Evolutionary conservation across 2,888 invertebrate species (phyloP).

Genomic region (Amorpha juglandis): DNA sequence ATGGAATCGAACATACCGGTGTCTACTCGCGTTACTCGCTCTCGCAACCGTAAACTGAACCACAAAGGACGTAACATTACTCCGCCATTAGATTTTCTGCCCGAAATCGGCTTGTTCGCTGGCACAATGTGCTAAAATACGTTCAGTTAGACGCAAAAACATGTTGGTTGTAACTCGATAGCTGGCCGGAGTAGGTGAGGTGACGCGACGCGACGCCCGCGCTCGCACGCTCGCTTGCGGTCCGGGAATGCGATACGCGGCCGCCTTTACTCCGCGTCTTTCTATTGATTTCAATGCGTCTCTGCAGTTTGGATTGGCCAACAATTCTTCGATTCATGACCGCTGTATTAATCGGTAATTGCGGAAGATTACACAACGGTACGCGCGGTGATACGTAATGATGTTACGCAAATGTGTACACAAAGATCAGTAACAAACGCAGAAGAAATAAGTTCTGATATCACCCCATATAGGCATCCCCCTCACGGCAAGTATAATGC

Average conservation of each 20-base stretch:
- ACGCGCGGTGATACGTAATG: background rate
- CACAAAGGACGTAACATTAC: conserved; percentile 13
- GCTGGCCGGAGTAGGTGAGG: background rate
- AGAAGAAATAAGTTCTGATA: background rate
- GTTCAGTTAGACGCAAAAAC: conserved; percentile 16
- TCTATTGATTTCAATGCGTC: conserved; percentile 46
- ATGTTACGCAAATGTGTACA: background rate
- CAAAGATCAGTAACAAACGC: background rate
- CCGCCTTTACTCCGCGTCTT: conserved; percentile 47
- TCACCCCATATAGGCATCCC: too few species aligned
- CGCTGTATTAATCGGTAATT: conserved; percentile 2
- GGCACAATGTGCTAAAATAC: conserved; percentile 7
- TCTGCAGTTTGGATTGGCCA: background rate
- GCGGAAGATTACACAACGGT: conserved; percentile 2
- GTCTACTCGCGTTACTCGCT: conserved; percentile 46
- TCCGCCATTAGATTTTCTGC: conserved; percentile 2
- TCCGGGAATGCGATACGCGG: conserved; percentile 57
- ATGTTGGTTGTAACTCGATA: conserved; percentile 19
- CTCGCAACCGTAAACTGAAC: conserved; percentile 43
- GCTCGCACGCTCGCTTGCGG: conserved; percentile 61
- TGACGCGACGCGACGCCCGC: too few species aligned
- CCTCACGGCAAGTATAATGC: too few species aligned
- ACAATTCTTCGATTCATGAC: conserved; percentile 26
- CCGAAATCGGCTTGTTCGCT: conserved; percentile 5
- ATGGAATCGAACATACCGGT: conserved; percentile 43